These are phyloP conservation scores for Dicyrtoma fusca DNA, from an alignment of 2,888 invertebrate species.

Conservation along the genomic window DNA sequence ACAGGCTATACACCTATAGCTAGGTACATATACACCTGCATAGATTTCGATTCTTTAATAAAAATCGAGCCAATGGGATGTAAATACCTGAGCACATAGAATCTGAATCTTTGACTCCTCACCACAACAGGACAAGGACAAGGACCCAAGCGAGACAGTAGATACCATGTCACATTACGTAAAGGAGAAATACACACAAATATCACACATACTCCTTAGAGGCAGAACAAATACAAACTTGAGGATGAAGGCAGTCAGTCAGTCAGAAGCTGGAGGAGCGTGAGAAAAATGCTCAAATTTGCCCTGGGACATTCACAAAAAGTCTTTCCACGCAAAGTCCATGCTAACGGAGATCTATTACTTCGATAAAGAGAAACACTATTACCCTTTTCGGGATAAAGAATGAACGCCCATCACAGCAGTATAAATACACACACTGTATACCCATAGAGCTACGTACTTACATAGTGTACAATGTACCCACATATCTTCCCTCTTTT, in stretches of 20 bases:
- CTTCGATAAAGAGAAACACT: constrained; percentile 48
- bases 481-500: no score
- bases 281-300: constrained; percentile 45
- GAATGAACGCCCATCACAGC: constrained; percentile 35
- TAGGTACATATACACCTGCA: no score
- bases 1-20: no score
- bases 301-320: constrained; percentile 41
- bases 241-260: constrained; percentile 29
- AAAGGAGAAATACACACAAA: background rate
- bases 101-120: no score
- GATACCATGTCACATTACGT: constrained; percentile 5
- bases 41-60: no score
- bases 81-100: no score
- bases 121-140: no score
- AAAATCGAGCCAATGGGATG: no score
- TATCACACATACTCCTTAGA: constrained; percentile 1
- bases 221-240: background rate
- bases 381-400: constrained; percentile 44
- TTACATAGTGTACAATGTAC: no score
- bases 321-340: constrained; percentile 46
- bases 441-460: no score
- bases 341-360: constrained; percentile 48
- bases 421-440: no score
- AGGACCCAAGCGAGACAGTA: no score
- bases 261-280: constrained; percentile 42